These are phyloP conservation scores for Oreochromis aureus DNA, from an alignment of 2,113 vertebrate species.

Conservation along the genomic window DNA sequence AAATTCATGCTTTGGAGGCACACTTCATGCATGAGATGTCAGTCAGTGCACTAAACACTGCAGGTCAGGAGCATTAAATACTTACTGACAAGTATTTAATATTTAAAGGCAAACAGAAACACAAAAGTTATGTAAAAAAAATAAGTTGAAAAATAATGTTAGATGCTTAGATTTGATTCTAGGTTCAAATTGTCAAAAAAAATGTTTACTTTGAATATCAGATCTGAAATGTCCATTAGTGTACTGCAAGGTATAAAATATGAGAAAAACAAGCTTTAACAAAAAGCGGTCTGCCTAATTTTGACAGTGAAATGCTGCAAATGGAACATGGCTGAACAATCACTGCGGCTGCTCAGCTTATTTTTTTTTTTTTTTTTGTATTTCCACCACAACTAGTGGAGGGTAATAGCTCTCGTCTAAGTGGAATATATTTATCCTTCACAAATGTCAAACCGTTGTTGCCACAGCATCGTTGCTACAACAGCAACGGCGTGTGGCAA, in stretches of 20 bases:
- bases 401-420: conserved; percentile 17
- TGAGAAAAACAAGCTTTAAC: not conserved
- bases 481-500: conserved; percentile 25
- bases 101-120: not conserved
- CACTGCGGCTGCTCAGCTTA: not conserved
- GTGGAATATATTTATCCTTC: conserved; percentile 53
- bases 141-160: not conserved
- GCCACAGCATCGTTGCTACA: conserved; percentile 19
- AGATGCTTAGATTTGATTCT: not conserved
- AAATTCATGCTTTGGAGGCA: not conserved
- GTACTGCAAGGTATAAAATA: not conserved
- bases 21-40: not conserved
- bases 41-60: not conserved
- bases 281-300: not conserved
- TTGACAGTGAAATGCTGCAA: not conserved
- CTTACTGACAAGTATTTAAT: not conserved
- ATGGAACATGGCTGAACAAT: not conserved
- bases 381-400: not conserved
- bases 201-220: not conserved
- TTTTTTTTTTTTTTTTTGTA: not conserved
- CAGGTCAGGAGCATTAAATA: not conserved
- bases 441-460: conserved; percentile 53
- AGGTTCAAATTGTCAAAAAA: not conserved
- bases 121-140: not conserved
- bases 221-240: not conserved